Evolutionary conservation across 37 sponge, comb jelly and placozoan species (phyloP).

Genomic region (Diacarnus erythraeanus): DNA sequence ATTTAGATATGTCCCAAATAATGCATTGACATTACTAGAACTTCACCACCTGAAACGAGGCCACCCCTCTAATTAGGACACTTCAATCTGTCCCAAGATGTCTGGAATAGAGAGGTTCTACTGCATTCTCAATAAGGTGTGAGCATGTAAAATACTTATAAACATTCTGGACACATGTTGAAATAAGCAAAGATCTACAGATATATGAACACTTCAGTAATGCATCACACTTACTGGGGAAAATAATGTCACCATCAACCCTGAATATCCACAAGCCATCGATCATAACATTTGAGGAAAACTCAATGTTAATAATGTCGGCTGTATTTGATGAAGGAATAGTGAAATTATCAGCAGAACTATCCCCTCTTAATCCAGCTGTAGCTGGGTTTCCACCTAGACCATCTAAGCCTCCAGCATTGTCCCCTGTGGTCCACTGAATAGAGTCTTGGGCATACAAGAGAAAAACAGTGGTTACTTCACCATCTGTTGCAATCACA

Average conservation of each 20-base stretch:
- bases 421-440: conserved; percentile 20
- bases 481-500: conserved; percentile 9
- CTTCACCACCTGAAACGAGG: too few species aligned
- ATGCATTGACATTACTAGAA: too few species aligned
- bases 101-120: too few species aligned
- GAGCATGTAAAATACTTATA: too few species aligned
- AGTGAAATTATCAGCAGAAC: background rate
- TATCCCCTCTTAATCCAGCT: conserved; percentile 7
- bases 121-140: too few species aligned
- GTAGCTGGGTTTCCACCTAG: conserved; percentile 22
- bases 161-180: too few species aligned
- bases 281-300: background rate
- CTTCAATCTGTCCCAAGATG: too few species aligned
- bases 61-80: too few species aligned
- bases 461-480: background rate
- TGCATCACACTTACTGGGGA: too few species aligned
- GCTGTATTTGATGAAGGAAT: conserved; percentile 26
- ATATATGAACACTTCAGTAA: too few species aligned
- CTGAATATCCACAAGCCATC: conserved; percentile 8
- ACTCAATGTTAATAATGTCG: conserved; percentile 7
- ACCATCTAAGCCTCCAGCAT: conserved; percentile 1
- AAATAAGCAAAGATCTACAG: too few species aligned
- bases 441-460: background rate
- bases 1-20: too few species aligned
- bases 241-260: background rate